phyloP scores from a whole-genome alignment of 2,797 vertebrate species.

The Selene dorsalis region DNA sequence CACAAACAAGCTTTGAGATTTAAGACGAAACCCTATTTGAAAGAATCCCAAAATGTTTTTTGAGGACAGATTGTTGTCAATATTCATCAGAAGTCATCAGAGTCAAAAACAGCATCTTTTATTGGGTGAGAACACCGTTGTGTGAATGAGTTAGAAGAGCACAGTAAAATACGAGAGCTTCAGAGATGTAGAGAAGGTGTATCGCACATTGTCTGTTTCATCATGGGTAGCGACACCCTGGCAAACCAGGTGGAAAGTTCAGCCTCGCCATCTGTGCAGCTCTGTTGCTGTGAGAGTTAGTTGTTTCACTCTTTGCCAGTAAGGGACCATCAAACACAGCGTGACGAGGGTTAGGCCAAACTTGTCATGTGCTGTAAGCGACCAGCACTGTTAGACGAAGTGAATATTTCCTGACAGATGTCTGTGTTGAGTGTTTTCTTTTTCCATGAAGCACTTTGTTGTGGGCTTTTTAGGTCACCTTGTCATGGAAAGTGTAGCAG shows the following conservation, averaged over 20 bases:
- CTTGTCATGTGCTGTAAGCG: slow-evolving; percentile 52
- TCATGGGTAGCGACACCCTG: neutral
- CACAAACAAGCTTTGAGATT: neutral
- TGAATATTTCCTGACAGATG: slow-evolving; percentile 66
- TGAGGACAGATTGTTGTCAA: neutral
- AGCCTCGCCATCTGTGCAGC: neutral
- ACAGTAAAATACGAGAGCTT: neutral
- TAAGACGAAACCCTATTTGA: neutral
- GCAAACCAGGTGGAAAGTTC: slow-evolving; percentile 27
- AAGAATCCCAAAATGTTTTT: neutral
- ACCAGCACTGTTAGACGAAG: slow-evolving; percentile 44
- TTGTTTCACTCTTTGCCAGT: slow-evolving; percentile 35
- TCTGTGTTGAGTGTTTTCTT: slow-evolving; percentile 52
- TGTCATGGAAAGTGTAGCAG: slow-evolving; percentile 56
- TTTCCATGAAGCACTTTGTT: slow-evolving; percentile 57
- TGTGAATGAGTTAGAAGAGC: neutral
- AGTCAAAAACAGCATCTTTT: slow-evolving; percentile 1
- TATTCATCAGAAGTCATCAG: slow-evolving; percentile 1
- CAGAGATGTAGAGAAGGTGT: neutral
- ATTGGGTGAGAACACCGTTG: neutral
- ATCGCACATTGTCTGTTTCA: neutral
- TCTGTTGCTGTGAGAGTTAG: slow-evolving; percentile 26
- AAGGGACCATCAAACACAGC: slow-evolving; percentile 37
- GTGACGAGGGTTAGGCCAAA: slow-evolving; percentile 42
- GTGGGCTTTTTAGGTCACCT: slow-evolving; percentile 67